Conservation (phyloP, 2,888 invertebrate species). For the Ctenicera cuprea region DNA sequence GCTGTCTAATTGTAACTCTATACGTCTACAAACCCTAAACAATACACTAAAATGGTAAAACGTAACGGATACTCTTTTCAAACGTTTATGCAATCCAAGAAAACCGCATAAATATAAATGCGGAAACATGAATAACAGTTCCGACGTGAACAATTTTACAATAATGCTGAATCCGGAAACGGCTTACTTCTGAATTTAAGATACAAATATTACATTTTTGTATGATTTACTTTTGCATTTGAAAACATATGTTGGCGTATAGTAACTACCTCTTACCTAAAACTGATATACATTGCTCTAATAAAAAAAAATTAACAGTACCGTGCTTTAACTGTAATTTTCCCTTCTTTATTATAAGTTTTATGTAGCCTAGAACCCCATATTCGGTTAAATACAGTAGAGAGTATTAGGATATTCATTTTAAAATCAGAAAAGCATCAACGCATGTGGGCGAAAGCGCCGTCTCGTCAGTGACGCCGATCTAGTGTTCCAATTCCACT, state of each 20-base stretch:
- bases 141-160: neutral
- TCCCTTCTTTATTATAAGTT: no score
- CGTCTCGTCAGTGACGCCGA: constrained; percentile 9
- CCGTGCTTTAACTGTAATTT: no score
- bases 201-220: neutral
- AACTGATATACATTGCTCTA: no score
- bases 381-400: no score
- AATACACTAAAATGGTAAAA: neutral
- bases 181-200: neutral
- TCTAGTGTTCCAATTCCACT: constrained; percentile 15
- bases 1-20: no score
- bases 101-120: constrained; percentile 4
- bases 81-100: neutral
- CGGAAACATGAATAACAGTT: constrained; percentile 4
- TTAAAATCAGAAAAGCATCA: constrained; percentile 6
- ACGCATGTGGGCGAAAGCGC: neutral
- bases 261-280: no score
- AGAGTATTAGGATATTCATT: neutral
- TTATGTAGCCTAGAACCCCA: no score
- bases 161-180: constrained; percentile 1
- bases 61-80: neutral
- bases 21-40: no score
- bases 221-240: neutral
- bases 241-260: neutral
- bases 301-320: no score